These are phyloP conservation scores for Camptogramma bilineatum DNA, from an alignment of 2,888 invertebrate species.

Conservation along the genomic window DNA sequence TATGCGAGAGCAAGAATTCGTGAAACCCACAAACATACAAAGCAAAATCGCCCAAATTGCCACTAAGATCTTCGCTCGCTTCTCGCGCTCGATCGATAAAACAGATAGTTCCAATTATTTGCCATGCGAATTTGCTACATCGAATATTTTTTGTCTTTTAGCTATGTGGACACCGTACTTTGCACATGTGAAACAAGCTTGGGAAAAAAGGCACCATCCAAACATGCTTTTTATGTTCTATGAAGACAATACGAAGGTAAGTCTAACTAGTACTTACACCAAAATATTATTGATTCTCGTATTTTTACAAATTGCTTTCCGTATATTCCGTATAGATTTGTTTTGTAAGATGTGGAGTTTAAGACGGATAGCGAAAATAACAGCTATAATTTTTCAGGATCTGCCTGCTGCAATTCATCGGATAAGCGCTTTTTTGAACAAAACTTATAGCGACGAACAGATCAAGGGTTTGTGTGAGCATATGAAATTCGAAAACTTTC, in stretches of 20 bases:
- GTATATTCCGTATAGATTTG: no score
- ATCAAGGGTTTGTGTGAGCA: slow-evolving; percentile 85
- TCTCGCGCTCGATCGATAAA: no score
- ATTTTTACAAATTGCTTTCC: no score
- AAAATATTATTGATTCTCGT: no score
- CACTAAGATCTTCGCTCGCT: no score
- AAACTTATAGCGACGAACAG: slow-evolving; percentile 78
- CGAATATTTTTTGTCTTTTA: slow-evolving; percentile 34
- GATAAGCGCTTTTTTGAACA: slow-evolving; percentile 84
- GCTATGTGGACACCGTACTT: slow-evolving; percentile 84
- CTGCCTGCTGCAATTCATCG: slow-evolving; percentile 65
- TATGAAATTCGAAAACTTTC: slow-evolving; percentile 90
- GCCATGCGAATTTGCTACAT: not conserved
- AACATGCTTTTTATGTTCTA: slow-evolving; percentile 91
- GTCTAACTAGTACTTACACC: not conserved
- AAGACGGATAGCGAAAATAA: not conserved
- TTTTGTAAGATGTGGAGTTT: no score
- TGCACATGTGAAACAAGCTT: slow-evolving; percentile 90
- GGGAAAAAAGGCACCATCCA: slow-evolving; percentile 84
- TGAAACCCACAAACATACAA: no score
- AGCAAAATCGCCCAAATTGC: no score
- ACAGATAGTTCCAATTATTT: no score
- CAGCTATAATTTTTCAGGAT: slow-evolving; percentile 33
- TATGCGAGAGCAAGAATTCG: no score
- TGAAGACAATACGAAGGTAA: slow-evolving; percentile 89